These are phyloP conservation scores for Vanacampus margaritifer DNA, from an alignment of 2,113 vertebrate species.

Conservation along the genomic window DNA sequence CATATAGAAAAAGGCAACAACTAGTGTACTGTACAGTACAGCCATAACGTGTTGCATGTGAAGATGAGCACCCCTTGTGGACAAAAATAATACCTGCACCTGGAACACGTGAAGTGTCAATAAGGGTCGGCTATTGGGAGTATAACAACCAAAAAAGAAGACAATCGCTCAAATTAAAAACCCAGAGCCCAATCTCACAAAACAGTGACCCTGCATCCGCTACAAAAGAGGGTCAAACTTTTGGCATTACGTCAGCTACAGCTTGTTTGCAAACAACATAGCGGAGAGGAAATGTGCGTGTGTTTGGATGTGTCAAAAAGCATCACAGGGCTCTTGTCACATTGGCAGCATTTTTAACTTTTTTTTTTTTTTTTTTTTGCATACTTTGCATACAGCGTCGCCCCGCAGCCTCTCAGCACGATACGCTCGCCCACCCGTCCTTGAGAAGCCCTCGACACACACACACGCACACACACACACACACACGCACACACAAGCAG, in stretches of 20 bases:
- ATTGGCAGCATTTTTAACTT: neutral
- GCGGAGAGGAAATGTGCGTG: conserved; percentile 4
- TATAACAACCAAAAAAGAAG: too few species aligned
- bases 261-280: conserved; percentile 4
- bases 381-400: conserved; percentile 5
- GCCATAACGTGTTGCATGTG: too few species aligned
- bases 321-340: neutral
- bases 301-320: conserved; percentile 10
- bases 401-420: conserved; percentile 1
- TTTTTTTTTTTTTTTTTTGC: neutral
- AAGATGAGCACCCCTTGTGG: too few species aligned
- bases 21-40: too few species aligned
- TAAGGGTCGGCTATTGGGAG: too few species aligned
- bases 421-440: neutral
- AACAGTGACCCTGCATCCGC: too few species aligned
- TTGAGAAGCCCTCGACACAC: conserved; percentile 1
- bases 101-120: too few species aligned
- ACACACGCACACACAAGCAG: neutral
- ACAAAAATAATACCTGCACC: too few species aligned
- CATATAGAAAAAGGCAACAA: too few species aligned
- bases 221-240: neutral
- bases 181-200: too few species aligned
- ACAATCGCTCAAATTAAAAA: too few species aligned
- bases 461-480: neutral
- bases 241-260: neutral